Evolutionary conservation across 1,140 invertebrate species (phyloP), one percentile per base, ranked within the genome.

Genomic region (Dysdera silvatica): DNA sequence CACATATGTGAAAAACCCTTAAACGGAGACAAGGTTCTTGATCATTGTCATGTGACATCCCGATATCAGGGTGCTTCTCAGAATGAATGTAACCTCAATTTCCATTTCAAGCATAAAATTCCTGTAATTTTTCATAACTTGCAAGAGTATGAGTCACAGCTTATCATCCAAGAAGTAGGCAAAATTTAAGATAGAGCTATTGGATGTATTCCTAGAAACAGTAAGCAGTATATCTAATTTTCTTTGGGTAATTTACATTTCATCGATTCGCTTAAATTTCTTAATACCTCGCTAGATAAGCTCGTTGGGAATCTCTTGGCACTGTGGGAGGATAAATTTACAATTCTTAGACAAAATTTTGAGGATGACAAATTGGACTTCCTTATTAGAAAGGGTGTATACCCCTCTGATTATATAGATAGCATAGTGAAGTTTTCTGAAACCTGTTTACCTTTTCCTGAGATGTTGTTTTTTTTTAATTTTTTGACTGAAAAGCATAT

Each of bases 51-150:
- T 18, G 8, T 59, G 0, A 59, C 56, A 12, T 28, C 16, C 1
- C 2, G n/a, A 8, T 59, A 26, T 49, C 6, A 47, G 28, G 18
- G 4, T 5, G 45, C 47, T 24, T 7, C 33, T 3, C 59, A 41
- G 24, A 51, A 26, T 43, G 20, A 28, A 2, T 61, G 48, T n/a
- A 53, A 53, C 14, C 28, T 61, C 29, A 43, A 52, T 32, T 53
- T 52, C n/a, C 41, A 43, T 43, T 16, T 43, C 14, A 12, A 12
- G 2, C 40, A 5, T 2, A 16, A 41, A 24, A 61, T 52, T 33
- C 48, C 48, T 2, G 48, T 61, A 26, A 31, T 61, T 4, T 18
- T 61, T 7, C 49, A 61, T 32, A 52, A 61, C 37, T 32, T 61
- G 2, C 40, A 23, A 18, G 29, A 31, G 10, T 61, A 61, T 33